Percentiles rank a stretch among this genome's conserved stretches.
Conservation (phyloP, 2,113 vertebrate species). For the Empidonax traillii region DNA sequence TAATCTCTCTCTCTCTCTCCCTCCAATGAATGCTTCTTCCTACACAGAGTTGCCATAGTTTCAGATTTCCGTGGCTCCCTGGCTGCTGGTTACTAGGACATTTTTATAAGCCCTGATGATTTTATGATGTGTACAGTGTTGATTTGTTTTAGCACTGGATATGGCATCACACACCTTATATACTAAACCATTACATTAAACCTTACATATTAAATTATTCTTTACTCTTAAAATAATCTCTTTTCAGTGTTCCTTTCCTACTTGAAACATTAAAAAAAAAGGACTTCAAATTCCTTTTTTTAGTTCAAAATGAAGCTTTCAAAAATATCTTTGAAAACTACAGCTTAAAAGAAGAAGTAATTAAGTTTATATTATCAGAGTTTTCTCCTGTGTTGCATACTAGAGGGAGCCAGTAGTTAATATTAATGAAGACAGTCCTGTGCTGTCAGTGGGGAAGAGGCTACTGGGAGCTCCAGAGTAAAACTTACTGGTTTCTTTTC, state of each 20-base stretch:
- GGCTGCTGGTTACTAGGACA: constrained; percentile 23
- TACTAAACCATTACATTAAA: neutral
- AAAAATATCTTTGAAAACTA: constrained; percentile 7
- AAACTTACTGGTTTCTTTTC: neutral
- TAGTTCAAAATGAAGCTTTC: neutral
- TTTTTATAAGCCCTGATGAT: constrained; percentile 27
- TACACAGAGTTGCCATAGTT: constrained; percentile 57
- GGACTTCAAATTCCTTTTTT: neutral
- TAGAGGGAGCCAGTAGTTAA: neutral
- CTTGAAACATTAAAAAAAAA: neutral
- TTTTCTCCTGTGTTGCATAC: neutral
- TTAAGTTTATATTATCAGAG: neutral
- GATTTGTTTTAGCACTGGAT: neutral
- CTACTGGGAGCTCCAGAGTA: neutral
- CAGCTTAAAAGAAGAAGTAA: constrained; percentile 10
- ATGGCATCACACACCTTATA: neutral
- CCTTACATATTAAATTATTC: neutral
- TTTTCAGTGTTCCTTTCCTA: neutral
- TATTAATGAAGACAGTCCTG: neutral
- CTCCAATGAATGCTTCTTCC: constrained; percentile 4
- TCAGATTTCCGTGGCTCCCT: constrained; percentile 40
- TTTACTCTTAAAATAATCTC: neutral
- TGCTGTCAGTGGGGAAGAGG: neutral
- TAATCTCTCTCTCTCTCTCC: neutral
- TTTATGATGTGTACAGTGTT: constrained; percentile 1